Evolutionary conservation across 2,113 vertebrate genomes (phyloP).

Genomic region (Fukomys damarensis): DNA sequence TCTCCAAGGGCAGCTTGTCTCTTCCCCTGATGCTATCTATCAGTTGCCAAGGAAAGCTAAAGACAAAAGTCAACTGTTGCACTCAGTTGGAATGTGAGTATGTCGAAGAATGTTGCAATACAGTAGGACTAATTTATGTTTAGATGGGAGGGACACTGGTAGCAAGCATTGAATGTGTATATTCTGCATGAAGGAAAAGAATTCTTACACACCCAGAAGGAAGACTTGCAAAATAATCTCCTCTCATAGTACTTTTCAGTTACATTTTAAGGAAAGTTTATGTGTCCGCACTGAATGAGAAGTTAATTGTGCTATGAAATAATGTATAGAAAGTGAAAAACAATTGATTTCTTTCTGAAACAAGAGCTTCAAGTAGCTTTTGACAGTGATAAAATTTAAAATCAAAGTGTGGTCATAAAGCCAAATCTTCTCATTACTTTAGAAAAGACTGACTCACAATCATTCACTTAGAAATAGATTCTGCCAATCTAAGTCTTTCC

Average conservation of each 20-base stretch:
- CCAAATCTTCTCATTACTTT: neutral
- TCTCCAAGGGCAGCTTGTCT: constrained; percentile 55
- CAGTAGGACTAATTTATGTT: neutral
- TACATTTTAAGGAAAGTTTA: neutral
- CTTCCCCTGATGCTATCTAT: constrained; percentile 56
- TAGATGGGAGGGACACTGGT: neutral
- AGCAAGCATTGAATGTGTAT: neutral
- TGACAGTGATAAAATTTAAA: neutral
- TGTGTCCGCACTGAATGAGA: neutral
- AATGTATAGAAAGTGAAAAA: neutral
- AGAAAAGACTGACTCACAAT: neutral
- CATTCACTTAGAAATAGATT: neutral
- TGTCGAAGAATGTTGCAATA: constrained; percentile 41
- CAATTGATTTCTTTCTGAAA: neutral
- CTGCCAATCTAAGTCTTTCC: neutral
- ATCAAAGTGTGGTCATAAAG: neutral
- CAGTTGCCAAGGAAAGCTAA: constrained; percentile 45
- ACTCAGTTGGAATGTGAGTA: constrained; percentile 25
- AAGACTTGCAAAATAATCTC: neutral
- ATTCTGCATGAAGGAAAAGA: neutral
- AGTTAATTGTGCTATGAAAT: neutral
- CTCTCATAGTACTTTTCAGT: neutral
- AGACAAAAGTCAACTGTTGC: constrained; percentile 56
- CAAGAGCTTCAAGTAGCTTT: neutral
- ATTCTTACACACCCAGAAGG: neutral